phyloP scores from a whole-genome alignment of 2,113 vertebrate genomes.

The Apistogramma diplotaenia region DNA sequence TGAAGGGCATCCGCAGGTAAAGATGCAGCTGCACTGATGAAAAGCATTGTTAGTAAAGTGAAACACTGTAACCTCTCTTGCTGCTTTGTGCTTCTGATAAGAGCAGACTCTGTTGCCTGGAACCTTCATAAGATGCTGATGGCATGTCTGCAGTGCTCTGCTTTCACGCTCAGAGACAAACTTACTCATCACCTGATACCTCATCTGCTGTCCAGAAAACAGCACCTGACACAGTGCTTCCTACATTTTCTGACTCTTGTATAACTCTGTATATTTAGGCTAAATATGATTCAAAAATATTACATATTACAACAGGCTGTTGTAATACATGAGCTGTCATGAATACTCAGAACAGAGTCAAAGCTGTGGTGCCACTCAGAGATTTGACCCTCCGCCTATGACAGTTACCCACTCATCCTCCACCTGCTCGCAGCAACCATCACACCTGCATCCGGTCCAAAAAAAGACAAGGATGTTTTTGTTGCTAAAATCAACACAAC shows the following conservation, averaged over 20 bases:
- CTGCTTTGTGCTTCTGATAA: slow-evolving; percentile 37
- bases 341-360: too few relatives aligned
- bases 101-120: slow-evolving; percentile 84
- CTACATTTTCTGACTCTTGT: neutral
- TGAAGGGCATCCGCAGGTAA: slow-evolving; percentile 84
- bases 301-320: neutral
- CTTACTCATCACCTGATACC: slow-evolving; percentile 23
- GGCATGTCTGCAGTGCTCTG: slow-evolving; percentile 85
- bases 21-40: neutral
- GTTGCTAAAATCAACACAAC: too few relatives aligned
- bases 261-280: neutral
- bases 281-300: neutral
- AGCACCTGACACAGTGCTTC: neutral
- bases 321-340: too few relatives aligned
- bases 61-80: neutral
- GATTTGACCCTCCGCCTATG: too few relatives aligned
- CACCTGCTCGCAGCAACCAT: too few relatives aligned
- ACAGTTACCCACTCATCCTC: too few relatives aligned
- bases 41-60: neutral
- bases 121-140: slow-evolving; percentile 90
- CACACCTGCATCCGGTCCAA: too few relatives aligned
- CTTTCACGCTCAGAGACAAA: slow-evolving; percentile 82
- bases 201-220: neutral
- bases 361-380: too few relatives aligned
- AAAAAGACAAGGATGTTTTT: too few relatives aligned